These are phyloP conservation scores for Synanthedon myopaeformis DNA, from an alignment of 2,888 invertebrate genomes.

Conservation along the genomic window DNA sequence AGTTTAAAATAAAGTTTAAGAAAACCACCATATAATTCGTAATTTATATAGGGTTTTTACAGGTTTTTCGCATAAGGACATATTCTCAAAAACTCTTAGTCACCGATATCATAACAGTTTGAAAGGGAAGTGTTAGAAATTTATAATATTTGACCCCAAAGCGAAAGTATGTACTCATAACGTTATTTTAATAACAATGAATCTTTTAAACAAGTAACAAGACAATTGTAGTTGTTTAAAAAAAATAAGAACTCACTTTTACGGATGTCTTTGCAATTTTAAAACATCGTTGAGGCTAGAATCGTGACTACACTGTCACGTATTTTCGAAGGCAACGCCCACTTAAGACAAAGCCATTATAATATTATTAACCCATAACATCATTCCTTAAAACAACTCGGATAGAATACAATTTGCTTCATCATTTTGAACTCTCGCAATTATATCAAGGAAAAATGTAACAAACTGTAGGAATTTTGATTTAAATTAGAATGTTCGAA, in stretches of 20 bases:
- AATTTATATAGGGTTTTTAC: too few relatives aligned
- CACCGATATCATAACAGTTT: too few relatives aligned
- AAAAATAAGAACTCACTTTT: background rate
- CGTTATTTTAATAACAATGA: too few relatives aligned
- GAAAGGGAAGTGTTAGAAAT: too few relatives aligned
- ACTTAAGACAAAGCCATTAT: conserved; percentile 33
- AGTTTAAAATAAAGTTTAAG: too few relatives aligned
- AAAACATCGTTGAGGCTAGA: conserved; percentile 9
- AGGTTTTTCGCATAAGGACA: too few relatives aligned
- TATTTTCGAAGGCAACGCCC: conserved; percentile 53
- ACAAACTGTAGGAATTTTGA: conserved; percentile 24
- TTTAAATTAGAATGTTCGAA: conserved; percentile 19
- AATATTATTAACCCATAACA: conserved; percentile 15
- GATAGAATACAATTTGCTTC: background rate
- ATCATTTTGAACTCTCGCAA: conserved; percentile 17
- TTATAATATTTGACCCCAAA: too few relatives aligned
- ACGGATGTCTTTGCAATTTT: background rate
- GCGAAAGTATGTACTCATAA: too few relatives aligned
- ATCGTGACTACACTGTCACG: conserved; percentile 39
- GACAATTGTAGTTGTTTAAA: background rate
- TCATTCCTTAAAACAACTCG: background rate
- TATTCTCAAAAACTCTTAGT: too few relatives aligned
- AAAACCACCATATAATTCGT: too few relatives aligned
- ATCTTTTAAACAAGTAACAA: background rate
- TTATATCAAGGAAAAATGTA: conserved; percentile 9